These are phyloP conservation scores for Bradypodion ventrale DNA, from an alignment of 2,797 vertebrate species.

Conservation along the genomic window DNA sequence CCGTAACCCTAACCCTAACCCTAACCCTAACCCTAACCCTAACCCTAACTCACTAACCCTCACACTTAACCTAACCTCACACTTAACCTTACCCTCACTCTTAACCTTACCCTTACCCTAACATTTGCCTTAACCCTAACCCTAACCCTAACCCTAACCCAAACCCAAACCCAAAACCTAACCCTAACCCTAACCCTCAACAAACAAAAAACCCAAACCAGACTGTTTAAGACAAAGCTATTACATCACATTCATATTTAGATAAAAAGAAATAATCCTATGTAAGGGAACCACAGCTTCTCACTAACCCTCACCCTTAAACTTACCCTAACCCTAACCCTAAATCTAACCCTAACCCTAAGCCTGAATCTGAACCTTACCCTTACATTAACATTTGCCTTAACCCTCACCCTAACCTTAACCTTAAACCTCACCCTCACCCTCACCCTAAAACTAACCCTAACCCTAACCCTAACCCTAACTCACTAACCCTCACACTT, in stretches of 20 bases:
- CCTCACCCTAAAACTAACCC: neutral
- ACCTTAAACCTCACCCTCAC: neutral
- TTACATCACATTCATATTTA: neutral
- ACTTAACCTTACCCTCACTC: neutral
- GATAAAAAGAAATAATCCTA: no score
- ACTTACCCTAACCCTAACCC: slow-evolving; percentile 1
- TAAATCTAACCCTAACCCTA: neutral
- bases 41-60: no score
- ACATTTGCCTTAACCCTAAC: neutral
- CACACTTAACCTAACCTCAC: neutral
- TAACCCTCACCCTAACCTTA: no score
- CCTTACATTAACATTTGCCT: no score
- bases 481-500: neutral
- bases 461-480: neutral
- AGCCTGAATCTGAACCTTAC: slow-evolving; percentile 5
- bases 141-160: no score
- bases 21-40: neutral
- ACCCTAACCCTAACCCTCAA: no score
- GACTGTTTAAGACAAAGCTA: no score
- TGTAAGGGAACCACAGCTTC: neutral
- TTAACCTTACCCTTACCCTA: no score
- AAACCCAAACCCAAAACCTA: no score
- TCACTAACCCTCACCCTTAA: neutral
- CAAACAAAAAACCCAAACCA: no score
- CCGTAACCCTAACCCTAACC: neutral